Conservation (phyloP, 1,140 invertebrate species). For the Drosophila ambigua region DNA sequence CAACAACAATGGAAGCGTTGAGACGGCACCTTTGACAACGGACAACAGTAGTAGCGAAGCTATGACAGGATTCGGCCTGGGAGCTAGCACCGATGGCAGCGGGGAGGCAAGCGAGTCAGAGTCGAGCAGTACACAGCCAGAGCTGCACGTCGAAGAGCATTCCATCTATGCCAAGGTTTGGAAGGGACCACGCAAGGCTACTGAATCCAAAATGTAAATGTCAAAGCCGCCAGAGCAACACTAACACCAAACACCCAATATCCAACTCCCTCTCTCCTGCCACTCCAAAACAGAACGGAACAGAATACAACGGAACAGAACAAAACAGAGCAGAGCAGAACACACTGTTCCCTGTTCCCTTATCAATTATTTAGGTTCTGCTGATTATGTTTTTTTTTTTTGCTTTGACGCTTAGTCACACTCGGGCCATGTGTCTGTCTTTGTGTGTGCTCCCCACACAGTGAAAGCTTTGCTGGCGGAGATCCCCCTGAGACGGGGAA, state of each 20-base stretch:
- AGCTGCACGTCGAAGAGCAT: constrained; percentile 67
- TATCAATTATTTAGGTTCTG: no score
- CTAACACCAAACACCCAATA: neutral
- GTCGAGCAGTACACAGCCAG: constrained; percentile 34
- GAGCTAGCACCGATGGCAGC: constrained; percentile 8
- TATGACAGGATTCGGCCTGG: constrained; percentile 16
- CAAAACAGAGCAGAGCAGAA: no score
- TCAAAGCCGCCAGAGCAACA: constrained; percentile 20
- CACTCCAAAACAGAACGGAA: no score
- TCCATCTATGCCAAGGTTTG: constrained; percentile 83
- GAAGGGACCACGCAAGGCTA: constrained; percentile 83
- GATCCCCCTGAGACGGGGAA: no score
- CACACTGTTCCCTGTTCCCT: no score
- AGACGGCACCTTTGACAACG: neutral
- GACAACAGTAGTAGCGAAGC: constrained; percentile 27
- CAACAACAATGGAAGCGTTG: constrained; percentile 27
- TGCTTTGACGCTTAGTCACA: no score
- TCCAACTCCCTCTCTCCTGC: no score
- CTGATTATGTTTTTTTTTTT: no score
- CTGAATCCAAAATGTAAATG: constrained; percentile 83
- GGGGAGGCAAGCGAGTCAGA: constrained; percentile 33
- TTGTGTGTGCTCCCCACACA: no score
- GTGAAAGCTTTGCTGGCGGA: no score
- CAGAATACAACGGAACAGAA: no score
- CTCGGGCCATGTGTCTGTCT: no score